A percentile compares a stretch with the other conserved stretches of the same genome.
These are phyloP conservation scores for Bursaphelenchus okinawaensis DNA, from an alignment of 2,888 invertebrate genomes.

Conservation along the genomic window DNA sequence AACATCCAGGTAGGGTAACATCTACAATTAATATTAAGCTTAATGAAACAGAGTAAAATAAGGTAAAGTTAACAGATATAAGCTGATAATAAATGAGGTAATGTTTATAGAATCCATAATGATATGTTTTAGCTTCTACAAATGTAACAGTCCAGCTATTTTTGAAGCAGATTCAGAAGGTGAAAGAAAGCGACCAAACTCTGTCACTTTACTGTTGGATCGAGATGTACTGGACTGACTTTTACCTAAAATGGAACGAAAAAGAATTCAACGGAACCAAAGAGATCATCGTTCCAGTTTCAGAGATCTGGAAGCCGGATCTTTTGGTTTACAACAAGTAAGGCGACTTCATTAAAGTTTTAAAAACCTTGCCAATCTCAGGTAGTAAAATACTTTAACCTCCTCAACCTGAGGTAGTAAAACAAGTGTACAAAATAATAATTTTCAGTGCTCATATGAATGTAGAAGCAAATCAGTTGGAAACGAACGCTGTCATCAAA, in stretches of 20 bases:
- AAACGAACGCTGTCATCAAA: constrained; percentile 52
- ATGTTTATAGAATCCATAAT: too few relatives aligned
- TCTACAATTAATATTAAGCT: too few relatives aligned
- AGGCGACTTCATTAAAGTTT: constrained; percentile 12
- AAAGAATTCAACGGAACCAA: constrained; percentile 38
- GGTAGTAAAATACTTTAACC: too few relatives aligned
- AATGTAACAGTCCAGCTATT: constrained; percentile 55
- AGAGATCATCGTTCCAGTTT: constrained; percentile 40
- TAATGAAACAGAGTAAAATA: too few relatives aligned
- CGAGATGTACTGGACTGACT: constrained; percentile 51
- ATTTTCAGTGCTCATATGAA: constrained; percentile 56
- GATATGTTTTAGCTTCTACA: constrained; percentile 30
- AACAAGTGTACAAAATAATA: not conserved
- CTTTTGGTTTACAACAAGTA: constrained; percentile 55
- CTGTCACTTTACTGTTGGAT: constrained; percentile 55
- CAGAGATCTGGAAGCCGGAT: constrained; percentile 46
- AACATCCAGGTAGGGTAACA: constrained; percentile 2
- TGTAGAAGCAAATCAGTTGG: constrained; percentile 53
- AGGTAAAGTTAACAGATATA: too few relatives aligned
- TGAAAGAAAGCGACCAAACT: constrained; percentile 54
- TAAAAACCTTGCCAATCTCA: too few relatives aligned
- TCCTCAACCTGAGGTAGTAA: too few relatives aligned
- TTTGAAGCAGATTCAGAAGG: constrained; percentile 55
- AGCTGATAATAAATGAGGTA: too few relatives aligned
- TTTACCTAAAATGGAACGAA: constrained; percentile 45